phyloP scores from a whole-genome alignment of 2,113 vertebrate species.

The Xenopus borealis region DNA sequence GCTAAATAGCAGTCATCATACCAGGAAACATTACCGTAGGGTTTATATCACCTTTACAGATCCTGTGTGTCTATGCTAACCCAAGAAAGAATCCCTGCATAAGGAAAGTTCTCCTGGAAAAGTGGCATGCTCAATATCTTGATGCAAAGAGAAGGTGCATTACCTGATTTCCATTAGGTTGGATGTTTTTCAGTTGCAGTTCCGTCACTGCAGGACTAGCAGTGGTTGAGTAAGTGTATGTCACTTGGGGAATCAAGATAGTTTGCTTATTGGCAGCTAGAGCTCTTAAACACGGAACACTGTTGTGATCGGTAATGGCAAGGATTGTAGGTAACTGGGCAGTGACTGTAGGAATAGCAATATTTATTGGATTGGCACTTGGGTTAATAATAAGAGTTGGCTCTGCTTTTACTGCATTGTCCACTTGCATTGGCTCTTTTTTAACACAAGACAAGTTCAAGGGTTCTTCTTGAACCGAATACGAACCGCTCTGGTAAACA shows the following conservation, averaged over 20 bases:
- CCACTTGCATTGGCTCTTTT: conserved; percentile 84
- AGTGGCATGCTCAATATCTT: too few species aligned
- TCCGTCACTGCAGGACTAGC: conserved; percentile 79
- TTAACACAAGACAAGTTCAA: conserved; percentile 97
- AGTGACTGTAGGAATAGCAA: conserved; percentile 84
- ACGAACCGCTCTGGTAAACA: conserved; percentile 77
- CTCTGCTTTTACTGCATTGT: conserved; percentile 71
- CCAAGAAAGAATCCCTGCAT: too few species aligned
- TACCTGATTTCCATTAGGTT: conserved; percentile 90
- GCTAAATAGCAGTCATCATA: too few species aligned
- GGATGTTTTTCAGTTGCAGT: conserved; percentile 75
- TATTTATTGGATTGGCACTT: conserved; percentile 95
- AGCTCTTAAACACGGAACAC: conserved; percentile 85
- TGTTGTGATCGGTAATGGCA: conserved; percentile 89
- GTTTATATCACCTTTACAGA: too few species aligned
- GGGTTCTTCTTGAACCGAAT: conserved; percentile 89
- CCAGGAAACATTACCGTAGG: too few species aligned
- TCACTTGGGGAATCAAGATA: conserved; percentile 95
- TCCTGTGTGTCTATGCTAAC: too few species aligned
- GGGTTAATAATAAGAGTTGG: conserved; percentile 85
- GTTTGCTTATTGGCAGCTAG: conserved; percentile 91
- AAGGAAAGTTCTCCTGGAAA: too few species aligned
- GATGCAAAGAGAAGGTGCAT: not conserved
- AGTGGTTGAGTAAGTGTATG: conserved; percentile 89
- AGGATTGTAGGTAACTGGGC: conserved; percentile 91